Base-by-base conservation (phyloP, 2,113 vertebrate species). In the Chascanopsetta lugubris region DNA sequence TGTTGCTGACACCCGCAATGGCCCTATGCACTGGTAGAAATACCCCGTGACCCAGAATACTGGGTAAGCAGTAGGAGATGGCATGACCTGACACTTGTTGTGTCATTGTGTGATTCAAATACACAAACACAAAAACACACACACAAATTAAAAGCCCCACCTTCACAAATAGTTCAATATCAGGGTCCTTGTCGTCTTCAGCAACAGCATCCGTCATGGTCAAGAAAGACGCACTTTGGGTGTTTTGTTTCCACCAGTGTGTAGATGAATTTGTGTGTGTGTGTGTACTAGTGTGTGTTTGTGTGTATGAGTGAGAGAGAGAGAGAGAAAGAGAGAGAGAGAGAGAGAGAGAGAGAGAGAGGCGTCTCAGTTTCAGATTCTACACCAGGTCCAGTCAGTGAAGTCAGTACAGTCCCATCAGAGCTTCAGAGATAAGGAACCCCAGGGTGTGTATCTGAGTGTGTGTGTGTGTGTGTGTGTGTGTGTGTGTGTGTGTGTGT, bases 81-180 rank as follows among this genome's bases (percentile, higher is more conserved):
- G n/a, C n/a, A n/a, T n/a, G n/a, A n/a, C n/a, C n/a, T n/a, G n/a
- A n/a, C n/a, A n/a, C n/a, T n/a, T n/a, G n/a, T 30, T 30, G 29
- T 30, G 29, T 30, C 29, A 30, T 4, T 38, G 1, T 17, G 38
- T 40, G 15, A 49, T n/a, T n/a, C n/a, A n/a, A n/a, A n/a, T n/a
- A n/a, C n/a, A n/a, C 36, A 72, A 12, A 29, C 25, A 30, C 27
- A 30, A 1, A 70, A 15, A 46, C 49, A 32, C 26, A 53, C 18
- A 45, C 45, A 71, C 48, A 72, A 43, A 55, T 5, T 36, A 12
- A 36, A 21, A 40, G 45, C 36, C 87, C 72, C 80, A 90, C 89
- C 89, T 90, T 90, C 45, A 90, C 87, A 81, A 90, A 90, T 6
- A 90, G 65, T 43, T 90, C 89, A 70, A 90, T 90, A 78, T 90